Base-by-base conservation (phyloP, 2,113 vertebrate genomes). In the Climacteris rufus region DNA sequence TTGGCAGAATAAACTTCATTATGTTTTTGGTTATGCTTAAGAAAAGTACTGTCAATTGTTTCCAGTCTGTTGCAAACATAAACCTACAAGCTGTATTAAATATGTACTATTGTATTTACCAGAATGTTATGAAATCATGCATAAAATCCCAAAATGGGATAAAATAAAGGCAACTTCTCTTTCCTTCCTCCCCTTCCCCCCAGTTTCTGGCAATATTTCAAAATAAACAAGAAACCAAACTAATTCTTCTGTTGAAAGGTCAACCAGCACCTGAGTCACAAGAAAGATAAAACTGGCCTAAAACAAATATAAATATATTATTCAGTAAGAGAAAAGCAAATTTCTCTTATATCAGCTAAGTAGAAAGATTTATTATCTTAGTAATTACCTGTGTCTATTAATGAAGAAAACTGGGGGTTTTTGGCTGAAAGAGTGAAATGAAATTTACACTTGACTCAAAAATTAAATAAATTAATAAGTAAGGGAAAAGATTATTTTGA, bases 81-180 rank as follows among this genome's bases (percentile, higher is more conserved):
- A 96, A 95, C 31, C 86, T 92, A 88, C 82, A 96, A 81, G 79
- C 78, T 71, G 45, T 78, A 95, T 96, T 91, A 97, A 96, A 93
- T 94, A 95, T 42, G 31, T 69, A 72, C 76, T 79, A 54, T 95
- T 92, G 39, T 89, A 90, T 90, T 95, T 87, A 90, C 82, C 83
- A 89, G 79, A 87, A 61, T 14, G 28, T 89, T 74, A 89, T 86
- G 83, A 95, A 95, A 96, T 69, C 84, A 93, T 86, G 91, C 91
- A 90, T 92, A 92, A 93, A 93, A 97, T 93, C 56, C 87, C 74
- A 91, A 95, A 89, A 89, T 88, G 68, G 69, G 37, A 90, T 94
- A 83, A 93, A 94, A 90, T 88, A 92, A 70, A 93, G 45, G 49
- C 66, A 95, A 91, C 8, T 40, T 83, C 35, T 79, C 61, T 54